These are phyloP conservation scores for Atopsyche davidsoni DNA, from an alignment of 1,140 invertebrate species.

Conservation along the genomic window DNA sequence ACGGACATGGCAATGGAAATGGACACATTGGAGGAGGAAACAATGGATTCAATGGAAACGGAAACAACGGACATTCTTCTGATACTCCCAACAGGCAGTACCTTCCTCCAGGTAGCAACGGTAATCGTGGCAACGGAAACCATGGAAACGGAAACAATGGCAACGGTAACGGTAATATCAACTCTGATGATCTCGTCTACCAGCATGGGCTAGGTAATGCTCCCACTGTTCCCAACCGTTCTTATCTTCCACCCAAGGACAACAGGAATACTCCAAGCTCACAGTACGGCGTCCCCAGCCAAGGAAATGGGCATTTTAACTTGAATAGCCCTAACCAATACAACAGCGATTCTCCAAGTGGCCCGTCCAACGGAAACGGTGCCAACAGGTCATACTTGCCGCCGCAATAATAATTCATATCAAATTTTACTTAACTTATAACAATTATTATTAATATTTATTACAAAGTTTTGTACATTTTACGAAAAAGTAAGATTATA, in stretches of 20 bases:
- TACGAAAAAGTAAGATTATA: too few species aligned
- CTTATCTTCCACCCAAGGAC: slow-evolving; percentile 10
- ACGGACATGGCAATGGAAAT: slow-evolving; percentile 11
- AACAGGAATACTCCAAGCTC: slow-evolving; percentile 5
- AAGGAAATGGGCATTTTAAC: slow-evolving; percentile 2
- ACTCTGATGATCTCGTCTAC: not conserved
- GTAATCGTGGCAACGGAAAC: not conserved
- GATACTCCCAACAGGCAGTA: too few species aligned
- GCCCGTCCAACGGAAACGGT: slow-evolving; percentile 1
- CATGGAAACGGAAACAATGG: not conserved
- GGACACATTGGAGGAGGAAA: slow-evolving; percentile 1
- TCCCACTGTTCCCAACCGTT: slow-evolving; percentile 1
- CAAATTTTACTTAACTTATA: not conserved
- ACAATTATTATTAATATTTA: not conserved
- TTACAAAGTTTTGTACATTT: too few species aligned
- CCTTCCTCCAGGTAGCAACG: not conserved
- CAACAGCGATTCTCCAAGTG: slow-evolving; percentile 1
- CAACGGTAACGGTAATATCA: not conserved
- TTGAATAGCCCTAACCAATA: slow-evolving; percentile 14
- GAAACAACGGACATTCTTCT: not conserved
- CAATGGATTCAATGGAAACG: slow-evolving; percentile 11
- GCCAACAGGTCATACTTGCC: slow-evolving; percentile 24
- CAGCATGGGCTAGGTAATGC: slow-evolving; percentile 14
- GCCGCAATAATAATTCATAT: not conserved
- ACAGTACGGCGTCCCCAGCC: slow-evolving; percentile 9